Evolutionary conservation across 2,113 vertebrate genomes (phyloP), one percentile per base, ranked within the genome.

Genomic region (Silurus meridionalis): DNA sequence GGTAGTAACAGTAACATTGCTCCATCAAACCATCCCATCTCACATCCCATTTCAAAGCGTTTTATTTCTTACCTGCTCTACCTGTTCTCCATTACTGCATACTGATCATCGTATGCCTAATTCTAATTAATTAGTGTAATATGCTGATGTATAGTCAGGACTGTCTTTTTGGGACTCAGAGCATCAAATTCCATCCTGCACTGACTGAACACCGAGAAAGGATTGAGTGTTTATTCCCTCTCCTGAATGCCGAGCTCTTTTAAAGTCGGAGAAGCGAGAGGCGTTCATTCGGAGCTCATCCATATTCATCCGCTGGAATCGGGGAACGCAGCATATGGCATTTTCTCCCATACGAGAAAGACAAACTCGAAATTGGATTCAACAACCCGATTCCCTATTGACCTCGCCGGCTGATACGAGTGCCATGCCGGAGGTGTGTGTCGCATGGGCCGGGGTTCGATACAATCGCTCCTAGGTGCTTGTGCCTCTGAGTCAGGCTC

Each of bases 361-460:
- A 94, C 93, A 93, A 91, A 94, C 90, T 93, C 92, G 87, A 92
- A 94, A 95, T 94, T 95, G 92, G 94, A 95, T 95, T 95, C 93
- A 95, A 94, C 93, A 92, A 93, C 93, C 89, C 87, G 92, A 94
- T 92, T 95, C 94, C 94, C 95, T 81, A 69, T 89, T 94, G 94
- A 94, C 92, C 94, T 90, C 89, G 88, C 88, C 85, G 91, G 90
- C 93, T 93, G 93, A 94, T 92, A 94, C 93, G 93, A 90, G 94
- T 95, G 93, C 92, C 89, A 92, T 93, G 90, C 89, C 89, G 90
- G 87, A 91, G 90, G 89, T 57, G 58, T 53, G 80, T 82, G 80
- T 53, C 78, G 60, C 53, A 80, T 57, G 46, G 53, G 78, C 17
- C 15, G 5, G 80, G 61, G 63, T 55, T 64, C 17, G 23, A 67